Evolutionary conservation across 1,140 invertebrate species (phyloP).

Genomic region (Platyura marginata): DNA sequence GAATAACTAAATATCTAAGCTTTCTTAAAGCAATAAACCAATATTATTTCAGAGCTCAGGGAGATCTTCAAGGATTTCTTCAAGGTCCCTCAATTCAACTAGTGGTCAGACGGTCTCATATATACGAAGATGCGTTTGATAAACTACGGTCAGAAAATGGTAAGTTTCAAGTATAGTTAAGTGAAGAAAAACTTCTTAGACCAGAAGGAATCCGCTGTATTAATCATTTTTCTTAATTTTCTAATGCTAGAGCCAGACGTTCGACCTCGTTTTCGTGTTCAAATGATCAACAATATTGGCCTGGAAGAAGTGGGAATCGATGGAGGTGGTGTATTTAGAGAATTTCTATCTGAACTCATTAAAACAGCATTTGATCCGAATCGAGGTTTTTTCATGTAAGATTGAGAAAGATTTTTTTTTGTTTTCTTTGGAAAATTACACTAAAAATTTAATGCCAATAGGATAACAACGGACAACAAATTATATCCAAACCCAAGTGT

Average conservation of each 20-base stretch:
- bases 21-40: no score
- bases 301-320: conserved; percentile 91
- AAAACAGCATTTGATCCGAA: conserved; percentile 96
- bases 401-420: no score
- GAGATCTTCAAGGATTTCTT: conserved; percentile 49
- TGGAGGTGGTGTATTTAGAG: conserved; percentile 80
- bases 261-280: conserved; percentile 67
- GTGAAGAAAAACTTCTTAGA: no score
- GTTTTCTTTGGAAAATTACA: no score
- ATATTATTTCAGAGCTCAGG: conserved; percentile 36
- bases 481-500: conserved; percentile 92
- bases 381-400: conserved; percentile 65
- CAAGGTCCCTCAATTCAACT: conserved; percentile 60
- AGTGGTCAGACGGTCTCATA: conserved; percentile 69
- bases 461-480: conserved; percentile 78
- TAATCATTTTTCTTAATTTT: conserved; percentile 2
- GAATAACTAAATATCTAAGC: no score
- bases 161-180: conserved; percentile 17
- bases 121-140: conserved; percentile 96
- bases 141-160: conserved; percentile 81
- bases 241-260: conserved; percentile 59
- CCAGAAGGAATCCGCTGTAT: no score
- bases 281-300: conserved; percentile 76
- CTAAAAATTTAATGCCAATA: no score
- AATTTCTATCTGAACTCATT: conserved; percentile 78